phyloP scores from a whole-genome alignment of 2,113 vertebrate species.

The Xiphophorus couchianus region DNA sequence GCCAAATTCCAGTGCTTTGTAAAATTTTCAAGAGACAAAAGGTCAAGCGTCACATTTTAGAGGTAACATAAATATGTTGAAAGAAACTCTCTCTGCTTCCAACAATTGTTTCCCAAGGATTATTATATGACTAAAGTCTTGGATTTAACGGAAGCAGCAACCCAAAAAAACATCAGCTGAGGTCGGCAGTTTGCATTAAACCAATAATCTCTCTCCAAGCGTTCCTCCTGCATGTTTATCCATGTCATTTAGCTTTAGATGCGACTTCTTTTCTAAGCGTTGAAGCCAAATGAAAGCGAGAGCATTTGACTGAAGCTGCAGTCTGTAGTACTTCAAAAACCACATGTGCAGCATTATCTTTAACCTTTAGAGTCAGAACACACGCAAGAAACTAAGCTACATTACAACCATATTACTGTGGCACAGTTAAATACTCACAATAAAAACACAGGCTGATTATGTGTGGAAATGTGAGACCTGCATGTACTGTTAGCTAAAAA shows the following conservation, averaged over 20 bases:
- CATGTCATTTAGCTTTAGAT: neutral
- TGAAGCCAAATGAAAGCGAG: neutral
- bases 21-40: slow-evolving; percentile 14
- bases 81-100: neutral
- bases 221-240: neutral
- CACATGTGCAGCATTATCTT: neutral
- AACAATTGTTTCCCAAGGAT: too few relatives aligned
- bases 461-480: too few relatives aligned
- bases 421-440: too few relatives aligned
- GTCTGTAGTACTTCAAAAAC: neutral
- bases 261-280: neutral
- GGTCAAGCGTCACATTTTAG: neutral
- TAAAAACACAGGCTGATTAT: too few relatives aligned
- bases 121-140: neutral
- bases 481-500: too few relatives aligned
- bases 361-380: too few relatives aligned
- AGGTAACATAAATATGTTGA: neutral
- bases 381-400: too few relatives aligned
- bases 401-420: too few relatives aligned
- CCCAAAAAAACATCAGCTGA: neutral
- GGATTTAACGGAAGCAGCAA: neutral
- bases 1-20: slow-evolving; percentile 48
- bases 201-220: neutral
- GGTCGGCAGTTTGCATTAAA: neutral
- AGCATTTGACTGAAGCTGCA: neutral